Evolutionary conservation across 2,888 invertebrate species (phyloP), one percentile per base, ranked within the genome.

Genomic region (Polyommatus icarus): DNA sequence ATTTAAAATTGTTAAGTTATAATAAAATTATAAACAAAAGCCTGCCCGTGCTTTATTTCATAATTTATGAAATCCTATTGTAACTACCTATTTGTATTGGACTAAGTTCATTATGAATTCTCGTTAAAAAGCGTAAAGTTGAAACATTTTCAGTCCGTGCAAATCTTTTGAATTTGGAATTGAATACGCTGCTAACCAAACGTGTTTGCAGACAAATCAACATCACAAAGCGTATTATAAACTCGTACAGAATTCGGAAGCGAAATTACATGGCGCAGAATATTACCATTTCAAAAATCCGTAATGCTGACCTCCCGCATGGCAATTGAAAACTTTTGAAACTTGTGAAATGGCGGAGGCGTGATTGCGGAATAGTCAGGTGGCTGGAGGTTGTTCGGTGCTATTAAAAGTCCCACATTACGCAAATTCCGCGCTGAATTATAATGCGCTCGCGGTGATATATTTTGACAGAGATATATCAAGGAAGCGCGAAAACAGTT

Each of bases 281-380:
- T 40, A 54, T 59, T 75, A 73, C 50, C 76, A 79, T 72, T 71
- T 59, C 57, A 78, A 77, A 73, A 67, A 75, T n/a, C 61, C n/a
- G 29, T 76, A 77, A 18, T 77, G 67, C 54, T 46, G 80, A 80
- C 78, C 83, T 84, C 83, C 86, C 82, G 81, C 78, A 81, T 87
- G 54, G 85, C 85, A 87, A 89, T 88, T 90, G 82, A 80, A 83
- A 87, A 90, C 87, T 90, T 89, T 86, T 84, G 81, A 84, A 90
- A 90, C 89, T 90, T 91, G 87, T 88, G 87, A 90, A 91, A 90
- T 89, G 87, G 84, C 84, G 84, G 84, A 86, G 88, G 86, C 85
- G 87, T 84, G 83, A 32, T 84, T 81, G 86, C 86, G 86, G 86
- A 90, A 90, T 87, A 89, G 77, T 71, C 90, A 90, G 90, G 89